Evolutionary conservation across 2,797 vertebrate genomes (phyloP).

Genomic region (Poeciliopsis turneri): DNA sequence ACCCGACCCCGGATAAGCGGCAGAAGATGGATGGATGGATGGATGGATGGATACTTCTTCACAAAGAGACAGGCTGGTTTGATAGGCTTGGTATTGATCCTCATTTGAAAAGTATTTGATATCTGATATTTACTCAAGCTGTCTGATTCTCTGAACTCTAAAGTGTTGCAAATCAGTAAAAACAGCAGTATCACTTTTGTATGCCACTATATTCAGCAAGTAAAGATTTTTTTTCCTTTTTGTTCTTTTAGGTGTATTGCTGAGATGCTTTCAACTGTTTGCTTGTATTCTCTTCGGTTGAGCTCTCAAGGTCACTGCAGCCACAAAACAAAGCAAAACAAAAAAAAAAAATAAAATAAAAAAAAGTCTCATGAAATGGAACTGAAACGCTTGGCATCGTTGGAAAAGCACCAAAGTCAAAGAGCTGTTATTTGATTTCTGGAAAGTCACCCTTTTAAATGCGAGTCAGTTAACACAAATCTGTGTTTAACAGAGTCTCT

Average conservation of each 20-base stretch:
- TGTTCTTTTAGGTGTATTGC: neutral
- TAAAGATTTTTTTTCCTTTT: neutral
- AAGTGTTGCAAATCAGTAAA: neutral
- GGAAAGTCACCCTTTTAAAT: slow-evolving; percentile 11
- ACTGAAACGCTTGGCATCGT: neutral
- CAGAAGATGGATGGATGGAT: no score
- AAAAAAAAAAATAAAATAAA: neutral
- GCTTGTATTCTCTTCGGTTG: neutral
- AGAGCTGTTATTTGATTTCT: slow-evolving; percentile 17
- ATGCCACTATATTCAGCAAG: neutral
- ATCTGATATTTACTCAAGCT: neutral
- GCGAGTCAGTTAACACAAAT: slow-evolving; percentile 18
- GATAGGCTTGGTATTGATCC: neutral
- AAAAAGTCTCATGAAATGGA: slow-evolving; percentile 6
- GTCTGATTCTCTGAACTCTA: neutral
- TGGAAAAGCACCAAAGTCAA: neutral
- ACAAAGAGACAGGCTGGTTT: neutral
- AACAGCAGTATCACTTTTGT: neutral
- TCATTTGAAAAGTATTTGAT: neutral
- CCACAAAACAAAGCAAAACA: neutral
- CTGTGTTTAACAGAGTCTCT: slow-evolving; percentile 30
- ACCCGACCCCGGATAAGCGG: no score
- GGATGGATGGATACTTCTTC: no score
- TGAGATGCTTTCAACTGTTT: neutral
- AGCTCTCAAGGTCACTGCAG: slow-evolving; percentile 3